Percentiles rank a stretch among this genome's conserved stretches.
phyloP scores from a whole-genome alignment of 2,888 invertebrate species.

The Hirtodrosophila cameraria region DNA sequence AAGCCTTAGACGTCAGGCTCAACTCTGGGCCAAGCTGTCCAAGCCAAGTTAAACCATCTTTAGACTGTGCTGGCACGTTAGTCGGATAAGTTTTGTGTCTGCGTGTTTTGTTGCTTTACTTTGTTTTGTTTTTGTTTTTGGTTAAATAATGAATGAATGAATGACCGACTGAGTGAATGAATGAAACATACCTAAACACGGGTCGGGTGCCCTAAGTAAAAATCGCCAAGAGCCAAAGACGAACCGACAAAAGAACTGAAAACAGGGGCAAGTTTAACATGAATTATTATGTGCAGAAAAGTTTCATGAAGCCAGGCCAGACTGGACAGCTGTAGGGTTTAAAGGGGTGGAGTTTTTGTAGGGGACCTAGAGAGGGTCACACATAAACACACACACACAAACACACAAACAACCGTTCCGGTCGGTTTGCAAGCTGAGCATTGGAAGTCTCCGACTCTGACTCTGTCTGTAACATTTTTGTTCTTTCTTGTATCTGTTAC shows the following conservation, averaged over 20 bases:
- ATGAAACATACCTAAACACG: conserved; percentile 46
- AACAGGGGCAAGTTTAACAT: conserved; percentile 70
- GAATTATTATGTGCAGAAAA: conserved; percentile 78
- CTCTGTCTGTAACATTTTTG: conserved; percentile 3
- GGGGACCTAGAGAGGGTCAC: background rate
- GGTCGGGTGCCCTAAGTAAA: conserved; percentile 21
- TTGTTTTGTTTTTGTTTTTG: too few relatives aligned
- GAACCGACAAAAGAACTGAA: conserved; percentile 14
- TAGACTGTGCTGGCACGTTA: conserved; percentile 31
- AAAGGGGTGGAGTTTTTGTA: background rate
- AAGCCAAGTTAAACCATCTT: conserved; percentile 33
- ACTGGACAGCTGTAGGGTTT: conserved; percentile 34
- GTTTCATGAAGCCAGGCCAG: conserved; percentile 56
- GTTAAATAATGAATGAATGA: conserved; percentile 66
- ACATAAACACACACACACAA: conserved; percentile 2
- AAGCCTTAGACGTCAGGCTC: background rate
- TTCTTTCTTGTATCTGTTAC: conserved; percentile 64
- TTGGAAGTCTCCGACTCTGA: conserved; percentile 18
- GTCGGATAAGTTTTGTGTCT: conserved; percentile 24
- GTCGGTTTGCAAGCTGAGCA: conserved; percentile 29
- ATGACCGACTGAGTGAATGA: conserved; percentile 47
- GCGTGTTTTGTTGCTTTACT: conserved; percentile 50
- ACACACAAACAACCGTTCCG: conserved; percentile 28
- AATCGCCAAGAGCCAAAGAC: conserved; percentile 6
- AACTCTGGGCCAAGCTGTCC: conserved; percentile 9